A percentile compares a stretch with the other conserved stretches of the same genome.
These are phyloP conservation scores for Rhingia campestris DNA, from an alignment of 2,888 invertebrate species.

Conservation along the genomic window DNA sequence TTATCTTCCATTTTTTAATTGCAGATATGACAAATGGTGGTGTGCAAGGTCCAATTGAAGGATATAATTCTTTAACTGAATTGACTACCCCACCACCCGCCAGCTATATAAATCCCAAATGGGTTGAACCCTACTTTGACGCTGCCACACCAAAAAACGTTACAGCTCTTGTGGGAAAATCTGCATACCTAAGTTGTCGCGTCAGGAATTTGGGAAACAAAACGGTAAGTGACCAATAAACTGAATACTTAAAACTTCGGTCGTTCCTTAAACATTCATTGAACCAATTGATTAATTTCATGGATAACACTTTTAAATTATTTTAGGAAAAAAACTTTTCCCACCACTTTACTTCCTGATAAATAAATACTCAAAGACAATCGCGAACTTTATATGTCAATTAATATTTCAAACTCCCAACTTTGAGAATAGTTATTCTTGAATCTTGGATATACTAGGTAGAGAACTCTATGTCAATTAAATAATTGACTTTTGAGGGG, in stretches of 20 bases:
- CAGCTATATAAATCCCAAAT: slow-evolving; percentile 81
- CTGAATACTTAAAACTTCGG: neutral
- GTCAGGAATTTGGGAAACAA: slow-evolving; percentile 83
- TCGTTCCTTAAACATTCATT: too few species aligned
- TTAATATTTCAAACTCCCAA: slow-evolving; percentile 31
- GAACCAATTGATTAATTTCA: too few species aligned
- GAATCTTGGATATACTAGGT: slow-evolving; percentile 32
- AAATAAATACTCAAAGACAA: slow-evolving; percentile 14
- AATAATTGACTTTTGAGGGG: neutral
- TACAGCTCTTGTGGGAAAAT: slow-evolving; percentile 91
- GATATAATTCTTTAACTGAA: slow-evolving; percentile 81
- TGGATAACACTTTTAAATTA: slow-evolving; percentile 13
- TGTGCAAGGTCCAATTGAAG: slow-evolving; percentile 81
- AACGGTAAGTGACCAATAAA: slow-evolving; percentile 79
- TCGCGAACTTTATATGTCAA: slow-evolving; percentile 36
- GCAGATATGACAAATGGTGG: slow-evolving; percentile 82
- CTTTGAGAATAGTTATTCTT: slow-evolving; percentile 15
- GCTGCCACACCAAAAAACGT: slow-evolving; percentile 89
- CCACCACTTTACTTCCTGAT: slow-evolving; percentile 10
- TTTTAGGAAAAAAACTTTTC: slow-evolving; percentile 6
- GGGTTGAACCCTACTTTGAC: slow-evolving; percentile 88
- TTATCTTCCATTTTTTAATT: slow-evolving; percentile 55
- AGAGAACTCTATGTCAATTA: slow-evolving; percentile 26
- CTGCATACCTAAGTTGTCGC: slow-evolving; percentile 82
- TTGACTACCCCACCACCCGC: slow-evolving; percentile 78